These are phyloP conservation scores for Pomatostomus ruficeps DNA, from an alignment of 2,113 vertebrate species.

Conservation along the genomic window DNA sequence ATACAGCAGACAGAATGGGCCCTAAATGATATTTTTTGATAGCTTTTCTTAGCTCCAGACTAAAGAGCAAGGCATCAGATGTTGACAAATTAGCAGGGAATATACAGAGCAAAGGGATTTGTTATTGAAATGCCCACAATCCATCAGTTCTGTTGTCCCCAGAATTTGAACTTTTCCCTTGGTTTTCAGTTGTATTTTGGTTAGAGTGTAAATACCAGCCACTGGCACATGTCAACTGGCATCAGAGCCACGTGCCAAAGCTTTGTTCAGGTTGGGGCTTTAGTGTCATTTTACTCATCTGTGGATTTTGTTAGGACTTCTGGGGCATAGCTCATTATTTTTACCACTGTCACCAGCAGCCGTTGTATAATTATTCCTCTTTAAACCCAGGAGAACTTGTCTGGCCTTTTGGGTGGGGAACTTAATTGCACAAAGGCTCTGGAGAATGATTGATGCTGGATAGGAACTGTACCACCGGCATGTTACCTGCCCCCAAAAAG, in stretches of 20 bases:
- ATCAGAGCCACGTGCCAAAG: background rate
- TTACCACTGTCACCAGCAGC: background rate
- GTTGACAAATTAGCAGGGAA: constrained; percentile 4
- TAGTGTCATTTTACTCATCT: rapidly evolving
- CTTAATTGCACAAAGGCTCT: background rate
- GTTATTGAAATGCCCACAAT: background rate
- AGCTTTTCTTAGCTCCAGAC: constrained; percentile 56
- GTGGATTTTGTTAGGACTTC: background rate
- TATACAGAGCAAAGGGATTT: background rate
- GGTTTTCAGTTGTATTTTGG: background rate
- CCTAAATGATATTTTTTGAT: constrained; percentile 18
- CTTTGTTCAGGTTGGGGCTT: background rate
- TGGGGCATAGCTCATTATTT: background rate
- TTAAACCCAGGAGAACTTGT: background rate
- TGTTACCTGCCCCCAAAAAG: background rate
- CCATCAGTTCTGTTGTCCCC: background rate
- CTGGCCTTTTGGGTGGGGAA: background rate
- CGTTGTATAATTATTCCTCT: background rate
- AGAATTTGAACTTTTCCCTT: background rate
- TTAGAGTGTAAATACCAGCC: background rate
- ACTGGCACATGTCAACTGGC: background rate
- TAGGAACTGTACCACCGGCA: background rate
- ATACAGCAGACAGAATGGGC: constrained; percentile 19
- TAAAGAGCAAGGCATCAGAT: constrained; percentile 38
- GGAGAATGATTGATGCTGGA: rapidly evolving